Percentiles rank a stretch among this genome's conserved stretches.
Evolutionary conservation across 1,140 invertebrate genomes (phyloP).

Genomic region (Nymphalis io): DNA sequence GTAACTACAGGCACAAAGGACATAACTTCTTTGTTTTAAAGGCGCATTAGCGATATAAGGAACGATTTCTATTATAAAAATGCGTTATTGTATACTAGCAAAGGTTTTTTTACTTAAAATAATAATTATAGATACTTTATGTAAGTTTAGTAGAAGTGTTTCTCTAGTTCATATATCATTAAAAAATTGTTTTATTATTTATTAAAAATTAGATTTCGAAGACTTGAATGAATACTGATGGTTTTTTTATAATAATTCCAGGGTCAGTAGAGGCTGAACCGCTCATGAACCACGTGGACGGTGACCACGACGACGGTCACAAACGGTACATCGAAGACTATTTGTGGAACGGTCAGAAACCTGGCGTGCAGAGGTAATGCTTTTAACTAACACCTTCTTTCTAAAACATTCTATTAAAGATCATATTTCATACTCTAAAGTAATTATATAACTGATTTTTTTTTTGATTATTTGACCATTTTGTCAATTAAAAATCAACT

Average conservation of each 20-base stretch:
- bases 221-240: not conserved
- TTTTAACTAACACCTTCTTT: not conserved
- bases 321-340: constrained; percentile 82
- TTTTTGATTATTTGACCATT: not conserved
- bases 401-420: not conserved
- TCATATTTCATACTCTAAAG: constrained; percentile 23
- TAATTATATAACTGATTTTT: not conserved
- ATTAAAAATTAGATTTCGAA: too few relatives aligned
- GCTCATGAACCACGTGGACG: constrained; percentile 86
- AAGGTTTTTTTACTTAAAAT: too few relatives aligned
- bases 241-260: constrained; percentile 41
- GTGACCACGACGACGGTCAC: constrained; percentile 80
- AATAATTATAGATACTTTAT: too few relatives aligned
- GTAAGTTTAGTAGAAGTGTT: too few relatives aligned
- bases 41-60: too few relatives aligned
- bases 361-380: constrained; percentile 69
- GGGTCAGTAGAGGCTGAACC: constrained; percentile 87
- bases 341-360: constrained; percentile 75
- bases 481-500: too few relatives aligned
- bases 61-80: too few relatives aligned
- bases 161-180: too few relatives aligned
- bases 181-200: too few relatives aligned
- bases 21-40: too few relatives aligned
- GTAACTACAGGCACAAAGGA: too few relatives aligned
- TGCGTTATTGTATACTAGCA: too few relatives aligned